Evolutionary conservation across 2,113 vertebrate genomes (phyloP).

Genomic region (Syngnathus floridae): DNA sequence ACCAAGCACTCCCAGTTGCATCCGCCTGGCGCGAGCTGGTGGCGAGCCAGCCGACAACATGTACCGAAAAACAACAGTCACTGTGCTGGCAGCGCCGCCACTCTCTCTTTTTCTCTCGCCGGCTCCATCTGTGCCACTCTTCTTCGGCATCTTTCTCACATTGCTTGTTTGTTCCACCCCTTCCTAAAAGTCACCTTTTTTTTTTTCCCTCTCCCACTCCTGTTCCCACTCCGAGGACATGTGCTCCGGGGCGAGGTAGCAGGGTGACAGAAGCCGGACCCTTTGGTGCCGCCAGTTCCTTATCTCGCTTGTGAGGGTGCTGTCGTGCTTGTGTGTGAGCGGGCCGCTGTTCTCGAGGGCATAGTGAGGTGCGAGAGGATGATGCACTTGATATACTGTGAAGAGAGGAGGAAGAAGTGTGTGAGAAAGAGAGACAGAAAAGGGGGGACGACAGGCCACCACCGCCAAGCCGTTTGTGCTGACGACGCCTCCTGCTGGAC

Average conservation of each 20-base stretch:
- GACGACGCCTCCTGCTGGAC: conserved; percentile 62
- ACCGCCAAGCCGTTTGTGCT: conserved; percentile 39
- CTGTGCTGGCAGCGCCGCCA: too few species aligned
- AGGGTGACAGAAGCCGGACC: conserved; percentile 64
- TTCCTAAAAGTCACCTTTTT: conserved; percentile 30
- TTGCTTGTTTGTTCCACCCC: conserved; percentile 31
- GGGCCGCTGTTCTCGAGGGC: conserved; percentile 63
- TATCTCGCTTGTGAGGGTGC: conserved; percentile 62
- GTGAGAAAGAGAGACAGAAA: conserved; percentile 27
- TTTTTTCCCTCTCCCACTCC: conserved; percentile 36
- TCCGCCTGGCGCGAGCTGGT: conserved; percentile 63
- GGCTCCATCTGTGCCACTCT: conserved; percentile 59
- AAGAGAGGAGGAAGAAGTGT: conserved; percentile 58
- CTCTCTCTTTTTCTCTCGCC: conserved; percentile 33
- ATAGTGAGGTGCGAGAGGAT: conserved; percentile 66
- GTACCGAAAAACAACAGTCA: conserved; percentile 49
- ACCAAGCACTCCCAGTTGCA: conserved; percentile 58
- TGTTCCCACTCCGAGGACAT: conserved; percentile 44
- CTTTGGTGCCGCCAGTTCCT: conserved; percentile 63
- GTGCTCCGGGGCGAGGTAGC: conserved; percentile 57
- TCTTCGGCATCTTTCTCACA: conserved; percentile 48
- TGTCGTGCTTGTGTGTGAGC: conserved; percentile 28
- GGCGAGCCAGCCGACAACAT: conserved; percentile 54
- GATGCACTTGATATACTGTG: conserved; percentile 71
- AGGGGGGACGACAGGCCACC: conserved; percentile 28